Percentiles rank a stretch among this genome's conserved stretches.
Evolutionary conservation across 64 coral and sea anemone species (phyloP).

Genomic region (Montipora efflorescens): DNA sequence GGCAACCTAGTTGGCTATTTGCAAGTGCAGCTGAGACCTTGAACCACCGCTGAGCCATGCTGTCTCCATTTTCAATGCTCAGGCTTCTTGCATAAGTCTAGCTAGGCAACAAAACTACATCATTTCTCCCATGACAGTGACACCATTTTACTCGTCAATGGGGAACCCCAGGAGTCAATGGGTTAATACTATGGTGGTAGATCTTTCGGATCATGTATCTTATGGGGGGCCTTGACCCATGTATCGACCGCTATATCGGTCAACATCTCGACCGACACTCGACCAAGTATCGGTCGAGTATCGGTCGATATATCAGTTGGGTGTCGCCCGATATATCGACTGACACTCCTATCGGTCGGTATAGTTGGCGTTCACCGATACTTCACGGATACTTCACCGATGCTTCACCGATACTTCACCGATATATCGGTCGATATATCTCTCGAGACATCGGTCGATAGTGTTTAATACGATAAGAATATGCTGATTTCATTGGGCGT

Average conservation of each 20-base stretch:
- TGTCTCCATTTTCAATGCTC: no score
- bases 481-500: background rate
- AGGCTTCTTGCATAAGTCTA: no score
- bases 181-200: no score
- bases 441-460: background rate
- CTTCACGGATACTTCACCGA: slow-evolving; percentile 19
- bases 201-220: no score
- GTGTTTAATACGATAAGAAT: background rate
- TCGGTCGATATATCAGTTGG: background rate
- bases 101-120: no score
- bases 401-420: background rate
- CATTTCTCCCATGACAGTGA: no score
- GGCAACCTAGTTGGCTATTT: no score
- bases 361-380: background rate
- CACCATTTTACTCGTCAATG: no score
- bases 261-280: background rate
- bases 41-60: no score
- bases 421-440: background rate
- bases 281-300: background rate
- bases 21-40: no score
- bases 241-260: background rate
- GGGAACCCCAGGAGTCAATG: no score
- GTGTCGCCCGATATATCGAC: background rate
- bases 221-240: no score
- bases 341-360: background rate